Conservation (phyloP, 2,113 vertebrate species). For the Erythrocercus mccallii region DNA sequence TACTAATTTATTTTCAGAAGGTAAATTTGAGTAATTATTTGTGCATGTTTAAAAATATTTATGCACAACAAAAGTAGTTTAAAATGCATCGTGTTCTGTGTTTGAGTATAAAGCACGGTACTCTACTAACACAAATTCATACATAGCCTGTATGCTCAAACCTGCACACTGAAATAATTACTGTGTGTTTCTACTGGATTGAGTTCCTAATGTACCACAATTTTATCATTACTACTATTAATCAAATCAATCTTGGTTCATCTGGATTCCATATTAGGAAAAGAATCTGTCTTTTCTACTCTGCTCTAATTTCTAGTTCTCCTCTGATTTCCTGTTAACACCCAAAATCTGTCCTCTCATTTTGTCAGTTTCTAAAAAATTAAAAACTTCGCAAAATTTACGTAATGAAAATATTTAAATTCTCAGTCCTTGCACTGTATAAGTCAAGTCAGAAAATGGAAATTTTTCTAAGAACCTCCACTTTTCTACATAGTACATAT, state of each 20-base stretch:
- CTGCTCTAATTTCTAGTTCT: neutral
- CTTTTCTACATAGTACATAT: neutral
- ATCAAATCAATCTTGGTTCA: conserved; percentile 14
- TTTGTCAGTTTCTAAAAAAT: neutral
- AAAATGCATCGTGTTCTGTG: neutral
- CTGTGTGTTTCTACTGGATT: neutral
- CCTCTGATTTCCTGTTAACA: neutral
- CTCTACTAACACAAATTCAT: neutral
- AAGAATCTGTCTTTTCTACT: neutral
- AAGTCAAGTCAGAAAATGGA: neutral
- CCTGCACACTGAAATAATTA: neutral
- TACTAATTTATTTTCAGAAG: neutral
- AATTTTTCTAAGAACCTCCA: neutral
- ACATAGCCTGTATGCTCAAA: neutral
- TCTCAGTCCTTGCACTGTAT: neutral
- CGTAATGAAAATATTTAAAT: neutral
- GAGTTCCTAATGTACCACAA: neutral
- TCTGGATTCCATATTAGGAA: neutral
- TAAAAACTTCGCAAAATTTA: neutral
- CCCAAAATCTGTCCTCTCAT: neutral
- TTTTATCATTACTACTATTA: neutral
- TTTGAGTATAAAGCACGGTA: neutral
- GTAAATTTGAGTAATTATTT: neutral
- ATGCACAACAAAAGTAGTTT: neutral
- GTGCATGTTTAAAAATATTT: neutral